Percentiles rank a stretch among this genome's conserved stretches.
phyloP scores from a whole-genome alignment of 2,888 invertebrate species.

The Tricholauxania praeusta region DNA sequence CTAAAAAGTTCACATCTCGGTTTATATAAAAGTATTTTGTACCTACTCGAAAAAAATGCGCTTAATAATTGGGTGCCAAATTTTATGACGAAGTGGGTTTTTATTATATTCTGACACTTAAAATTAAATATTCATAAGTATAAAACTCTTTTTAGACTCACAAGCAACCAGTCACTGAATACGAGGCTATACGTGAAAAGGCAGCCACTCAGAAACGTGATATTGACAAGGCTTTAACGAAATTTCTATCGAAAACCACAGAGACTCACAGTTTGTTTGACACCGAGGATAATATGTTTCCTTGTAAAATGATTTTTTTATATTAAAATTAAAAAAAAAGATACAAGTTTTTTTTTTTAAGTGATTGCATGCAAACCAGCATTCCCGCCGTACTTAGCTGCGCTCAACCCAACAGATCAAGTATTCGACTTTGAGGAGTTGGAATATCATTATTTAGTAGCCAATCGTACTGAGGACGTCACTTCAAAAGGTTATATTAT shows the following conservation, averaged over 20 bases:
- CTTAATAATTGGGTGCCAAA: neutral
- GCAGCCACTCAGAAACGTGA: constrained; percentile 94
- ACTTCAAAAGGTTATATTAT: constrained; percentile 68
- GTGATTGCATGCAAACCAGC: constrained; percentile 90
- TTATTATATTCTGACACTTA: constrained; percentile 13
- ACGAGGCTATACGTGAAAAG: constrained; percentile 95
- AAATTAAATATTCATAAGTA: neutral
- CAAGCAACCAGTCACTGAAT: constrained; percentile 95
- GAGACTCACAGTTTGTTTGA: constrained; percentile 91
- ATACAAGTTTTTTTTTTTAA: constrained; percentile 66
- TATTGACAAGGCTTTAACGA: constrained; percentile 91
- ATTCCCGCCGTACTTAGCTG: constrained; percentile 86
- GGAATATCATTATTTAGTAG: constrained; percentile 79
- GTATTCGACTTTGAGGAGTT: constrained; percentile 92
- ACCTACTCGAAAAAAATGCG: neutral
- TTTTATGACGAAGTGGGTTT: neutral
- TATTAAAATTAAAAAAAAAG: neutral
- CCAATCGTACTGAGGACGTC: constrained; percentile 75
- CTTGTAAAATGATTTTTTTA: constrained; percentile 73
- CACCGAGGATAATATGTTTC: constrained; percentile 90
- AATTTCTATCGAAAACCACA: constrained; percentile 95
- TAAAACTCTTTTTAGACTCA: constrained; percentile 77
- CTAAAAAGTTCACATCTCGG: no score
- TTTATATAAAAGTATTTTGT: neutral
- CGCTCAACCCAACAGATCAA: constrained; percentile 92